Percentiles rank a stretch among this genome's conserved stretches.
phyloP scores from a whole-genome alignment of 1,140 invertebrate genomes.

The Tribolium castaneum region DNA sequence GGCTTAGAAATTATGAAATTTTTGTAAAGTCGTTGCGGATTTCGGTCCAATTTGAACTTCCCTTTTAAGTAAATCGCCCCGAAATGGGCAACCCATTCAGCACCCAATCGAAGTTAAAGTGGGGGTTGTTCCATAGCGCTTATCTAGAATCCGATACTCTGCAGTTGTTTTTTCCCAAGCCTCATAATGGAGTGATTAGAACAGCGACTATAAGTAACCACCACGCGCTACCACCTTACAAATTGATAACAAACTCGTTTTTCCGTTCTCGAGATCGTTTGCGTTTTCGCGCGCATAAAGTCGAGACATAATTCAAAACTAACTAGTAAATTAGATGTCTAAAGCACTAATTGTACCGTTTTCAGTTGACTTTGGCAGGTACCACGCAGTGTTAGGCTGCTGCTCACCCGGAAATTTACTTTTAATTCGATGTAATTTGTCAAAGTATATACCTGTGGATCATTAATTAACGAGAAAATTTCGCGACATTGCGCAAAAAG shows the following conservation, averaged over 20 bases:
- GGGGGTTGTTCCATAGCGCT: background rate
- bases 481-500: constrained; percentile 8
- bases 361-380: constrained; percentile 25
- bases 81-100: constrained; percentile 4
- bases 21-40: no score
- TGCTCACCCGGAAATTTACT: constrained; percentile 30
- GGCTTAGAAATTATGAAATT: no score
- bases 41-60: no score
- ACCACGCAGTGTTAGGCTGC: constrained; percentile 45
- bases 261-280: background rate
- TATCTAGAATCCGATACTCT: constrained; percentile 48
- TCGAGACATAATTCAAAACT: constrained; percentile 44
- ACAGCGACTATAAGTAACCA: constrained; percentile 40
- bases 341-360: constrained; percentile 45
- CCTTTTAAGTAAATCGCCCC: no score
- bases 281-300: constrained; percentile 33
- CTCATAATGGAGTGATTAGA: constrained; percentile 34
- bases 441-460: constrained; percentile 1
- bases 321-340: constrained; percentile 47
- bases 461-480: constrained; percentile 9
- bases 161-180: constrained; percentile 48
- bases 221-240: constrained; percentile 40
- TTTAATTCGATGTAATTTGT: constrained; percentile 26
- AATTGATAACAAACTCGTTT: background rate
- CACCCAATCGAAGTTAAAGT: background rate